Percentiles rank a stretch among this genome's conserved stretches.
phyloP scores from a whole-genome alignment of 2,797 vertebrate species.

The Lepus townsendii region DNA sequence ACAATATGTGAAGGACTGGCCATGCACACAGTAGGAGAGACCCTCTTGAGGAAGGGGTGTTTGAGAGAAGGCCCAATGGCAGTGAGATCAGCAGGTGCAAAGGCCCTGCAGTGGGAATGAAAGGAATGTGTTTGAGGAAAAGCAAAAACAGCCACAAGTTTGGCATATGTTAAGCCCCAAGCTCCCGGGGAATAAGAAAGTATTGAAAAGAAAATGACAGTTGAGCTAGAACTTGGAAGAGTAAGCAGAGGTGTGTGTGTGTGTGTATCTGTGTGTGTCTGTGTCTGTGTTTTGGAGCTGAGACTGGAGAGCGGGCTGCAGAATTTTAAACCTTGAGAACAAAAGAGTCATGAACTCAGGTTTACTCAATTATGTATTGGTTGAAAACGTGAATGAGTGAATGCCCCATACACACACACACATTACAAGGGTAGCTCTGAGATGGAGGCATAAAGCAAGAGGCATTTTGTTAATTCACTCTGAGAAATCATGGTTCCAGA shows the following conservation, averaged over 20 bases:
- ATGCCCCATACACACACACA: not conserved
- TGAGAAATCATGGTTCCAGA: not conserved
- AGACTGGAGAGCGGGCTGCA: not conserved
- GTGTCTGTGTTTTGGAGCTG: not conserved
- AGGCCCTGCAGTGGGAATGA: not conserved
- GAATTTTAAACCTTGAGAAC: slow-evolving; percentile 23
- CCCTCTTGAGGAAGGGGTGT: not conserved
- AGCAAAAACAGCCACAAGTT: not conserved
- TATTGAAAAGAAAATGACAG: not conserved
- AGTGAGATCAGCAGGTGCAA: not conserved
- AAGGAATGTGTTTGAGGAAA: not conserved
- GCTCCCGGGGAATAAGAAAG: not conserved
- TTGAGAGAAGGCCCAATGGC: not conserved
- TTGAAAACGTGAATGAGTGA: slow-evolving; percentile 13
- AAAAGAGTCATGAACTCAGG: not conserved
- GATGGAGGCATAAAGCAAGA: not conserved
- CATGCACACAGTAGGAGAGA: not conserved
- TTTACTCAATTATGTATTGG: not conserved
- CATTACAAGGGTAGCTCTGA: not conserved
- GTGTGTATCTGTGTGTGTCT: not conserved
- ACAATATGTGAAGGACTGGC: not conserved
- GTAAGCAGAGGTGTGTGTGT: not conserved
- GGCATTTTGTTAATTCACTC: not conserved
- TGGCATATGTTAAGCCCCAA: not conserved
- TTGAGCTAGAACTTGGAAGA: not conserved